Evolutionary conservation across 2,888 invertebrate genomes (phyloP).

Genomic region (Pandemis heparana): DNA sequence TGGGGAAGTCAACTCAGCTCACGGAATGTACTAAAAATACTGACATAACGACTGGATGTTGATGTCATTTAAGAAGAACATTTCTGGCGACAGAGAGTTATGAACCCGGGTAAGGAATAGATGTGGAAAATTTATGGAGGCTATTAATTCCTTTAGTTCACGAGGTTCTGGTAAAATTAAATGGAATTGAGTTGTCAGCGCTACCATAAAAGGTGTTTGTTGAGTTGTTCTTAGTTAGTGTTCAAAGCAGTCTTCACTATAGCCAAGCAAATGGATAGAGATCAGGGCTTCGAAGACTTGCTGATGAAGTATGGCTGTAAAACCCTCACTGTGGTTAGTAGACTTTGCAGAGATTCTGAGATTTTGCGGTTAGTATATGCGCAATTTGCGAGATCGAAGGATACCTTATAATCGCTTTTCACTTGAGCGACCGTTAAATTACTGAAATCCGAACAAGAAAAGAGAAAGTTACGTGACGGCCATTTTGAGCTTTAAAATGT

Average conservation of each 20-base stretch:
- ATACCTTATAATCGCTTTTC: not conserved
- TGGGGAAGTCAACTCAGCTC: constrained; percentile 36
- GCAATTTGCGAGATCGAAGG: not conserved
- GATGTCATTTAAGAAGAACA: constrained; percentile 38
- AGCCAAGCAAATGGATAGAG: too few relatives aligned
- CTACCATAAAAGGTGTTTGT: not conserved
- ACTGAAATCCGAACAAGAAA: not conserved
- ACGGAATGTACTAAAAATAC: constrained; percentile 42
- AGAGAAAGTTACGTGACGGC: not conserved
- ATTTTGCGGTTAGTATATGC: too few relatives aligned
- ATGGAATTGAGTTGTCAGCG: constrained; percentile 31
- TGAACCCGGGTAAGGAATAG: constrained; percentile 24
- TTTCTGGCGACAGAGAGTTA: constrained; percentile 44
- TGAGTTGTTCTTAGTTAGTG: not conserved
- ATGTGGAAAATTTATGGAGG: constrained; percentile 32
- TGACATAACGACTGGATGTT: constrained; percentile 35
- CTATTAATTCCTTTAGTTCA: constrained; percentile 30
- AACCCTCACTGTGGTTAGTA: too few relatives aligned
- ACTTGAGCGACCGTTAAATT: not conserved
- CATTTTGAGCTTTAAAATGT: not conserved
- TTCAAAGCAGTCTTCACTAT: not conserved
- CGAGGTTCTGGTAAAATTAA: constrained; percentile 16
- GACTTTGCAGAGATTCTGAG: too few relatives aligned
- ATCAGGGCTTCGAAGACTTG: too few relatives aligned
- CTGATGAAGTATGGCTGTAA: too few relatives aligned